These are phyloP conservation scores for Cephus spinipes DNA, from an alignment of 2,888 invertebrate species.

Conservation along the genomic window DNA sequence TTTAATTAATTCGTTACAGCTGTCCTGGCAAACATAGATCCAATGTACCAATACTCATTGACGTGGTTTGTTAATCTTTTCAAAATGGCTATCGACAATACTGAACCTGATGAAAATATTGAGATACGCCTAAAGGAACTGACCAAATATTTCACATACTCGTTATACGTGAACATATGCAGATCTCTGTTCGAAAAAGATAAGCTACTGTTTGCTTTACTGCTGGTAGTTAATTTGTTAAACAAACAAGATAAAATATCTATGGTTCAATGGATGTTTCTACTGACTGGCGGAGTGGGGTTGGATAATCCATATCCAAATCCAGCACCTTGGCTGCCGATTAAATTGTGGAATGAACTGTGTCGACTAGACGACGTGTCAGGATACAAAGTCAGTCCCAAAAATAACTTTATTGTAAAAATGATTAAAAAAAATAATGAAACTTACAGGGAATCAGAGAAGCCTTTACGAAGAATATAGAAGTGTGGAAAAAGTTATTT, in stretches of 20 bases:
- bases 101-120: slow-evolving; percentile 86
- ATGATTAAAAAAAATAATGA: too few species aligned
- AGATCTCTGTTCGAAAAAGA: slow-evolving; percentile 96
- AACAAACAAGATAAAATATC: slow-evolving; percentile 71
- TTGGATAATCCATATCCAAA: slow-evolving; percentile 80
- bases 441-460: slow-evolving; percentile 72
- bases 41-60: slow-evolving; percentile 97
- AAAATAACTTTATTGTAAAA: neutral
- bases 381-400: slow-evolving; percentile 65
- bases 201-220: slow-evolving; percentile 88
- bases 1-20: slow-evolving; percentile 67
- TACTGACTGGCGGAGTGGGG: slow-evolving; percentile 88
- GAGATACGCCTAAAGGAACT: slow-evolving; percentile 79
- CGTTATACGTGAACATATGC: slow-evolving; percentile 90
- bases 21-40: slow-evolving; percentile 91
- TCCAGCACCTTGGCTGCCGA: slow-evolving; percentile 79
- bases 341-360: slow-evolving; percentile 82
- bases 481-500: slow-evolving; percentile 80
- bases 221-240: slow-evolving; percentile 80
- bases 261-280: slow-evolving; percentile 82
- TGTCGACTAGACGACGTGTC: slow-evolving; percentile 73
- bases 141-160: slow-evolving; percentile 86
- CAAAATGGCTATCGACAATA: slow-evolving; percentile 86
- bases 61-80: slow-evolving; percentile 94
- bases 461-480: slow-evolving; percentile 71